These are phyloP conservation scores for Tetrao urogallus DNA, from an alignment of 2,113 vertebrate genomes.

Conservation along the genomic window DNA sequence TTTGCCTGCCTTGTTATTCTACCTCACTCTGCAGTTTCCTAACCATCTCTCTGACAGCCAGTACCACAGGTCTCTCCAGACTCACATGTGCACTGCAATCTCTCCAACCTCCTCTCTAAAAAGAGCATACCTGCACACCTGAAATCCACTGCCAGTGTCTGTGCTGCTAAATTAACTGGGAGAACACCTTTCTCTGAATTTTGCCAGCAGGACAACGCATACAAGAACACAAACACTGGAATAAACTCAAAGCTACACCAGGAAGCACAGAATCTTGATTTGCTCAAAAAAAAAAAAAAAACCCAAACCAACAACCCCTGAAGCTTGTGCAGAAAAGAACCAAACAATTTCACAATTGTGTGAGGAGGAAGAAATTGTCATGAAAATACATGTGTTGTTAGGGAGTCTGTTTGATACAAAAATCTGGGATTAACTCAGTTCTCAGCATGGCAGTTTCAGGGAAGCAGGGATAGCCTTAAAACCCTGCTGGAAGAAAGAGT, in stretches of 20 bases:
- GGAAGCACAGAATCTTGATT: not conserved
- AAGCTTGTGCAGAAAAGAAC: not conserved
- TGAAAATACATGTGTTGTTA: conserved; percentile 6
- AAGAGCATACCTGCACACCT: not conserved
- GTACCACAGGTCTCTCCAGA: not conserved
- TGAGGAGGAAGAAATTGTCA: not conserved
- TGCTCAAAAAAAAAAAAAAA: not conserved
- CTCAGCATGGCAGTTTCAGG: not conserved
- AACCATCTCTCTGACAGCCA: not conserved
- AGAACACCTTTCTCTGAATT: not conserved
- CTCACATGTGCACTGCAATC: accelerated
- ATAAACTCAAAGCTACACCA: not conserved
- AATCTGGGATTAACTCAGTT: conserved; percentile 49
- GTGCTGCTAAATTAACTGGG: not conserved
- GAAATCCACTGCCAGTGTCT: not conserved
- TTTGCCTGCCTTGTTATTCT: not conserved
- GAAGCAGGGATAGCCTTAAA: not conserved
- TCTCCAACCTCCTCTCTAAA: not conserved
- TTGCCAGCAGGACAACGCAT: not conserved
- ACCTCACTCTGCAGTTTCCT: not conserved
- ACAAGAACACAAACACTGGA: not conserved
- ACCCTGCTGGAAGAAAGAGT: not conserved
- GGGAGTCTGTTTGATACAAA: not conserved
- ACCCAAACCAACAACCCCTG: too few relatives aligned
- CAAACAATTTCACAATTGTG: not conserved